Evolutionary conservation across 2,797 vertebrate species (phyloP).

Genomic region (Ctenopoma kingsleyae): DNA sequence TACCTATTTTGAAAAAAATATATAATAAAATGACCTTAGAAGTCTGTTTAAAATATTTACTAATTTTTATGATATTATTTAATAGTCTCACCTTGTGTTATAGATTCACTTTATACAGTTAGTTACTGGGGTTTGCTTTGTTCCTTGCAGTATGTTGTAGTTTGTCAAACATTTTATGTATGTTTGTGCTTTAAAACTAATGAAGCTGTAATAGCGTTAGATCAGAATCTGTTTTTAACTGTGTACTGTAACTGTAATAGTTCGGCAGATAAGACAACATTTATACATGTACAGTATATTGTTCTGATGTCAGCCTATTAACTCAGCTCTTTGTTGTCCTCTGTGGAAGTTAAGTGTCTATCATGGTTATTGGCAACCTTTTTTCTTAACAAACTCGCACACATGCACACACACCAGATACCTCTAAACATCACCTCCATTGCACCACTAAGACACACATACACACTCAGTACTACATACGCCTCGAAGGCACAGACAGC

Average conservation of each 20-base stretch:
- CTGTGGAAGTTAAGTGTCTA: conserved; percentile 63
- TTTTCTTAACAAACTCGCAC: conserved; percentile 32
- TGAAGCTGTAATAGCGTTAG: too few relatives aligned
- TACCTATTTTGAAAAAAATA: too few relatives aligned
- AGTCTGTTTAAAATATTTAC: too few relatives aligned
- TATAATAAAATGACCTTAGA: too few relatives aligned
- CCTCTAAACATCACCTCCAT: conserved; percentile 44
- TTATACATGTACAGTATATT: too few relatives aligned
- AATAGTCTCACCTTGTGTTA: too few relatives aligned
- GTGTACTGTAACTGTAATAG: too few relatives aligned
- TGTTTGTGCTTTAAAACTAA: too few relatives aligned
- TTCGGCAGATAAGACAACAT: too few relatives aligned
- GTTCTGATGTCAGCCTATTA: conserved; percentile 53
- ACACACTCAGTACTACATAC: conserved; percentile 34
- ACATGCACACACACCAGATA: conserved; percentile 5
- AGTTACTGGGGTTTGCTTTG: background rate
- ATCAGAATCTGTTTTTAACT: too few relatives aligned
- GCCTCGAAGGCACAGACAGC: conserved; percentile 71
- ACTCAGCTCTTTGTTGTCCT: conserved; percentile 64
- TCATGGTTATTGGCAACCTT: conserved; percentile 68
- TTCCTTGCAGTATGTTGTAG: background rate
- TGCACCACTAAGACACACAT: conserved; percentile 40
- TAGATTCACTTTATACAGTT: too few relatives aligned
- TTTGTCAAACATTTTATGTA: background rate
- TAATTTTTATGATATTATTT: too few relatives aligned